Conservation (phyloP, 1,140 invertebrate genomes). For the Calosoma granatense region DNA sequence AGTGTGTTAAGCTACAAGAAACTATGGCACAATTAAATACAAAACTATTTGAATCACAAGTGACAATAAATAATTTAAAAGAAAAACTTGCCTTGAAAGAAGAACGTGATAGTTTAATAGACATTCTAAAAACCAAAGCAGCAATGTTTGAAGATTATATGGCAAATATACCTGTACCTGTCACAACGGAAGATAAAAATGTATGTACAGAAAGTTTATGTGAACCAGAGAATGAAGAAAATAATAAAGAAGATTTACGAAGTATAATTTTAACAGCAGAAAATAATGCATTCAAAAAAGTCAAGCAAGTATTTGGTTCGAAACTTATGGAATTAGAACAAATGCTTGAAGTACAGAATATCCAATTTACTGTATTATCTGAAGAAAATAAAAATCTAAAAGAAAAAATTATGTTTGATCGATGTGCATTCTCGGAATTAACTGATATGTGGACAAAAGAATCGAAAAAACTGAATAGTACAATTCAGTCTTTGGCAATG, state of each 20-base stretch:
- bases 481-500: not conserved
- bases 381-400: not conserved
- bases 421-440: not conserved
- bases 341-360: not conserved
- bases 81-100: not conserved
- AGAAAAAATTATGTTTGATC: not conserved
- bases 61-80: not conserved
- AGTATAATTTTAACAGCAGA: not conserved
- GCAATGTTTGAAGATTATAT: slow-evolving; percentile 4
- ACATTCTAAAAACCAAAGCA: not conserved
- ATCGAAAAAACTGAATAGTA: not conserved
- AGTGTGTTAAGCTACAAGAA: not conserved
- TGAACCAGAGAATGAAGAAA: not conserved
- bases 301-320: not conserved
- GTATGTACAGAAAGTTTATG: not conserved
- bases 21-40: not conserved
- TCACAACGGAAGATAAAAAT: not conserved
- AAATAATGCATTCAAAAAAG: not conserved
- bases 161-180: not conserved
- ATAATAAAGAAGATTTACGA: not conserved
- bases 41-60: not conserved
- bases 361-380: not conserved
- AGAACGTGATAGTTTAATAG: not conserved
- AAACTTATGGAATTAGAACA: not conserved
- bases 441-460: not conserved